Evolutionary conservation across 2,113 vertebrate species (phyloP).

Genomic region (Ceuthmochares aereus): DNA sequence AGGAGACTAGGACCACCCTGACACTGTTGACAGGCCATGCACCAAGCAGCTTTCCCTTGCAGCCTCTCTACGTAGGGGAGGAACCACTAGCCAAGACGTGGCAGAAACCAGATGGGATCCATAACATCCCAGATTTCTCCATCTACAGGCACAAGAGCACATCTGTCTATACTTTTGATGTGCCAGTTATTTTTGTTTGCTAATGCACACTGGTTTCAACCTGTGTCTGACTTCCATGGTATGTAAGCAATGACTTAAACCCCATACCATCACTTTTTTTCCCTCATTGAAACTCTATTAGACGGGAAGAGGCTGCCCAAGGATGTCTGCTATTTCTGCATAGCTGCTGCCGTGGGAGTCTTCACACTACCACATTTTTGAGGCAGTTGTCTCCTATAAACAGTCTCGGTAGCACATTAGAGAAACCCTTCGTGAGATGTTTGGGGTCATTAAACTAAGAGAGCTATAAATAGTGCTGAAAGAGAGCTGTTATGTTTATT

Average conservation of each 20-base stretch:
- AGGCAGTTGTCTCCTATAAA: constrained; percentile 42
- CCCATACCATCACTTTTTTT: neutral
- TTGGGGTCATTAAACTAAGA: constrained; percentile 51
- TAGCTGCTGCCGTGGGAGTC: constrained; percentile 28
- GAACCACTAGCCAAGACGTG: neutral
- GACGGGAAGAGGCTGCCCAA: neutral
- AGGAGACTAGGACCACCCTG: neutral
- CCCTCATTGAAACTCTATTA: neutral
- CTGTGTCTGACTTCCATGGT: neutral
- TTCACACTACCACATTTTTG: constrained; percentile 41
- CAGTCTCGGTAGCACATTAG: constrained; percentile 51
- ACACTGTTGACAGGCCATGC: rapidly evolving
- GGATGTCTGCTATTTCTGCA: neutral
- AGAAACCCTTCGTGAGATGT: constrained; percentile 5
- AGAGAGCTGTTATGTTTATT: constrained; percentile 50
- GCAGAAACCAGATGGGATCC: neutral
- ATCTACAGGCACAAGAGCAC: neutral
- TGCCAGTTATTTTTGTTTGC: neutral
- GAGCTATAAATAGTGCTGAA: constrained; percentile 45
- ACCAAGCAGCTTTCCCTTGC: neutral
- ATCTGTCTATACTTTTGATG: neutral
- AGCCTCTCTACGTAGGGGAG: neutral
- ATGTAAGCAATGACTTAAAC: neutral
- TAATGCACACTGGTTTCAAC: neutral
- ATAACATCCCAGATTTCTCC: neutral